A percentile compares a stretch with the other conserved stretches of the same genome.
These are phyloP conservation scores for Drosophila virilis DNA, from an alignment of 1,140 invertebrate species.

Conservation along the genomic window DNA sequence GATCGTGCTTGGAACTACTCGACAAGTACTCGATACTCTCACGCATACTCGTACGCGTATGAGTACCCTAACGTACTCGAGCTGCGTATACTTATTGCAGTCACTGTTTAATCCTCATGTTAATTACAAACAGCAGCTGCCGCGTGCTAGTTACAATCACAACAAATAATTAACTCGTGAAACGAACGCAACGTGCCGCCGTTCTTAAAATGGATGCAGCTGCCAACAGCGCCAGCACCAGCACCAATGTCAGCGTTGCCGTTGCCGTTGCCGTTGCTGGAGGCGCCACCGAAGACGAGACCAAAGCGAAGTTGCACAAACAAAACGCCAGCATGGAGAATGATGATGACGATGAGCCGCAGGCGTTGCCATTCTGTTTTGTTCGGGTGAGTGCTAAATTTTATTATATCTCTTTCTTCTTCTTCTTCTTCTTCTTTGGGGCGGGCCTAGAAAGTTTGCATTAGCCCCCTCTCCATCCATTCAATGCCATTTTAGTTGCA, in stretches of 20 bases:
- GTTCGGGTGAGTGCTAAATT: slow-evolving; percentile 40
- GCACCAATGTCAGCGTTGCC: not conserved
- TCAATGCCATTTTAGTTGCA: no score
- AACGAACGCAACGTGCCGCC: slow-evolving; percentile 22
- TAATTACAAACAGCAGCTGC: slow-evolving; percentile 21
- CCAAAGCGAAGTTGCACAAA: slow-evolving; percentile 10
- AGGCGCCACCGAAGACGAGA: slow-evolving; percentile 30
- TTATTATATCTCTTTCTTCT: not conserved
- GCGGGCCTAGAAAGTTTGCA: slow-evolving; percentile 4
- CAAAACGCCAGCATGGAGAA: slow-evolving; percentile 37
- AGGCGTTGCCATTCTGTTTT: slow-evolving; percentile 50
- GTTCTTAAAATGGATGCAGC: slow-evolving; percentile 13
- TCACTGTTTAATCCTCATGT: slow-evolving; percentile 35
- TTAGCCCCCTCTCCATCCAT: no score
- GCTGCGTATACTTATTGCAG: slow-evolving; percentile 7
- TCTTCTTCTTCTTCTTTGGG: not conserved
- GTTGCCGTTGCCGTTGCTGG: not conserved
- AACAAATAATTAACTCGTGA: slow-evolving; percentile 27
- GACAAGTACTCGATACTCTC: not conserved
- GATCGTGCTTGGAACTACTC: not conserved
- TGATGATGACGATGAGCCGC: slow-evolving; percentile 40
- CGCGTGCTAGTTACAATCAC: slow-evolving; percentile 29
- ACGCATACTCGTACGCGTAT: not conserved
- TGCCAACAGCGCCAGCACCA: slow-evolving; percentile 1
- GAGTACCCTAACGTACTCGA: slow-evolving; percentile 1